Evolutionary conservation across 2,797 vertebrate species (phyloP).

Genomic region (Sebastes steindachneri): DNA sequence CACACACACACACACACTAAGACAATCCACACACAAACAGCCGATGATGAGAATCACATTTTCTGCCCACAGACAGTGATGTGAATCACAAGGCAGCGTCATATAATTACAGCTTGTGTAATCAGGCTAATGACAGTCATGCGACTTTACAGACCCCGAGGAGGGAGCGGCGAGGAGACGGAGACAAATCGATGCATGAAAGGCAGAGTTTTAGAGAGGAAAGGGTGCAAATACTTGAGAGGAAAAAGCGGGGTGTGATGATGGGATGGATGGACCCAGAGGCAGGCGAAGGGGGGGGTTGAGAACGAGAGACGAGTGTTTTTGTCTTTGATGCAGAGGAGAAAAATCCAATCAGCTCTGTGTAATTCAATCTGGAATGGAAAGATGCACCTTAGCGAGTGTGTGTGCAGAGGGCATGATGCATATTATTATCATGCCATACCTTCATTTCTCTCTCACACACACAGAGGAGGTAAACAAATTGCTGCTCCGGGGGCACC

Average conservation of each 20-base stretch:
- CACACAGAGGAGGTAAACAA: constrained; percentile 53
- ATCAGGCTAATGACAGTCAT: constrained; percentile 74
- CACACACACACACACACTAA: constrained; percentile 3
- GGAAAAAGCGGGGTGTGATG: neutral
- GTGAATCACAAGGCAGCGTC: constrained; percentile 62
- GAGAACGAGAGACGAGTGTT: constrained; percentile 50
- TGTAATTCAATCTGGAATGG: constrained; percentile 78
- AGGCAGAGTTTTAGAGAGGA: constrained; percentile 19
- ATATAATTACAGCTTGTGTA: constrained; percentile 64
- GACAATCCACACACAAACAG: constrained; percentile 16
- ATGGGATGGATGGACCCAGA: constrained; percentile 36
- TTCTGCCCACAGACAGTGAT: constrained; percentile 48
- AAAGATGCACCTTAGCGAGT: constrained; percentile 58
- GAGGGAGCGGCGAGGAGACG: constrained; percentile 7
- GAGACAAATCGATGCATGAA: constrained; percentile 34
- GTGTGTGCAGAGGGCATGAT: constrained; percentile 43
- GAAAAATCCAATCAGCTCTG: constrained; percentile 78
- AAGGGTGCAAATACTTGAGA: constrained; percentile 12
- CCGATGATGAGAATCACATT: constrained; percentile 71
- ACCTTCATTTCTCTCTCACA: constrained; percentile 15
- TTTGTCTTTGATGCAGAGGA: constrained; percentile 70
- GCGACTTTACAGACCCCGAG: constrained; percentile 42
- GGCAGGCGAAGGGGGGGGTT: neutral
- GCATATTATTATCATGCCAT: constrained; percentile 58
- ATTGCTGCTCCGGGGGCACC: constrained; percentile 44